Base-by-base conservation (phyloP, 1,140 invertebrate species). In the Cotesia chilonis region DNA sequence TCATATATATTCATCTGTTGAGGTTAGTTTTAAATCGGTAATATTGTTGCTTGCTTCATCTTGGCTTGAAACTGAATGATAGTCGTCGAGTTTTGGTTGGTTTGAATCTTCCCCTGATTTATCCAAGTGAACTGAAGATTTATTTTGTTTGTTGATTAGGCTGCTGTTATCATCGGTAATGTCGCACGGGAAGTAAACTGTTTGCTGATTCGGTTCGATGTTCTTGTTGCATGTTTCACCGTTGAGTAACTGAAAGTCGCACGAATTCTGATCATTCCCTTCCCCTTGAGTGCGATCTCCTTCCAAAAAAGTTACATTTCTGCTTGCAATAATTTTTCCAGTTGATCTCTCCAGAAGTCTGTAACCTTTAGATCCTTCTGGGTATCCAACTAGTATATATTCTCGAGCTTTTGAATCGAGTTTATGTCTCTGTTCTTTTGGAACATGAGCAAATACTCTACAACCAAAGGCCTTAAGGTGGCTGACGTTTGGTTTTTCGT, bases 381-480 rank as follows among this genome's bases (percentile, higher is more conserved):
- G 54, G 63, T 80, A 83, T 35, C 79, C 79, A 14, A 83, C 72
- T 47, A 81, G 75, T 7, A 79, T 76, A 59, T 74, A 69, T 72
- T 80, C 76, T 51, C 55, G 10, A 7, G 78, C 57, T 69, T 82
- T 83, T 20, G 70, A 14, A 64, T 81, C 78, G 60, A 74, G 77
- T 64, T 82, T 83, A 59, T 71, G 28, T 9, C 79, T 60, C 57
- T 78, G 71, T 71, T 79, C 76, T 66, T 82, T 78, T 59, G 76
- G 76, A 52, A 79, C 70, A 10, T 72, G 72, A 51, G 70, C 68
- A 38, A 73, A 71, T 4, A 60, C 75, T 68, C n/a, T 28, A 60
- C 52, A 70, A 14, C 61, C 85, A 80, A 88, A 87, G 6, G 81
- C 74, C 70, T 77, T 74, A 5, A 87, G 61, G 72, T 86, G 73